Evolutionary conservation across 2,113 vertebrate genomes (phyloP).

Genomic region (Trogon melanurus): DNA sequence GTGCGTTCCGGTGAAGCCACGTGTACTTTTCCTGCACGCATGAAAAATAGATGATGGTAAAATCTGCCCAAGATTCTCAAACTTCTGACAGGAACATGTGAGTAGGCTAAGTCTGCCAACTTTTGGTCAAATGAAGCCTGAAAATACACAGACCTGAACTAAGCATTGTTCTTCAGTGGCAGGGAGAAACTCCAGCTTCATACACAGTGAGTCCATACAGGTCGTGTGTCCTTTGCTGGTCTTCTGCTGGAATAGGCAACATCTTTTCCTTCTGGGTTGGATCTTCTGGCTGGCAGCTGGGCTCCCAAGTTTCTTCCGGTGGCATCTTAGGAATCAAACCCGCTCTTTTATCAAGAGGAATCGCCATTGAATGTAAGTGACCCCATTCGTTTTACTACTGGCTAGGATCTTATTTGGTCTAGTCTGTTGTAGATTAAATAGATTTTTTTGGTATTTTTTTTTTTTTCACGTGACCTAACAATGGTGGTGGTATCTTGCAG

Average conservation of each 20-base stretch:
- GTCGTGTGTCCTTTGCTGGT: neutral
- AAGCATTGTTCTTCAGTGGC: neutral
- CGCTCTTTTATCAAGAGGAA: neutral
- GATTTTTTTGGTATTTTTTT: neutral
- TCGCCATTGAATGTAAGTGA: neutral
- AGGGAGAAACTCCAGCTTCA: neutral
- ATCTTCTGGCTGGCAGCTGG: neutral
- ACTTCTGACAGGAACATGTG: neutral
- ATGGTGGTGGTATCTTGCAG: neutral
- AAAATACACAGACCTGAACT: neutral
- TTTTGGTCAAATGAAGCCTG: neutral
- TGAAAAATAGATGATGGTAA: constrained; percentile 38
- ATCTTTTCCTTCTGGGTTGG: neutral
- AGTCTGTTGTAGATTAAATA: neutral
- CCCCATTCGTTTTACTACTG: neutral
- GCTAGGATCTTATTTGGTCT: neutral
- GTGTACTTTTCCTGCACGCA: neutral
- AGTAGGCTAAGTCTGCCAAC: neutral
- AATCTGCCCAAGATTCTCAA: constrained; percentile 22
- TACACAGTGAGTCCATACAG: neutral
- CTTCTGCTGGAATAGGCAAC: neutral
- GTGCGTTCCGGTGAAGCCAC: neutral
- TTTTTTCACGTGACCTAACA: neutral
- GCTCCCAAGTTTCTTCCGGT: neutral
- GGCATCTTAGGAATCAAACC: neutral